phyloP scores from a whole-genome alignment of 2,797 vertebrate species.

The Enteromius trimaculatus region DNA sequence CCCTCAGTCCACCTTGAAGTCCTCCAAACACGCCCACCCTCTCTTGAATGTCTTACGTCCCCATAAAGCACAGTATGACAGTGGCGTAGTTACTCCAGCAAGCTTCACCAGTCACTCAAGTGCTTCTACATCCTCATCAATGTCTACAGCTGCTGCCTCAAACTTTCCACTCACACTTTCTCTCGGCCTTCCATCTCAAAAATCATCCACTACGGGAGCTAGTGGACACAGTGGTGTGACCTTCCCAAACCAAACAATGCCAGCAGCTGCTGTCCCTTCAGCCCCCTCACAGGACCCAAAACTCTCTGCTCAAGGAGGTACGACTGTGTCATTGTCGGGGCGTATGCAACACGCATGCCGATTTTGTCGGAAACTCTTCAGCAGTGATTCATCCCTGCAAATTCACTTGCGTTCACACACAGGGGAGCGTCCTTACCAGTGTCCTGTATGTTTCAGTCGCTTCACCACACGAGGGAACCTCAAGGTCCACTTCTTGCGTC shows the following conservation, averaged over 20 bases:
- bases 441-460: constrained; percentile 90
- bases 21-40: constrained; percentile 71
- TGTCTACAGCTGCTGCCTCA: constrained; percentile 68
- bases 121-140: constrained; percentile 66
- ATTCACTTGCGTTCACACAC: constrained; percentile 94
- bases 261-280: constrained; percentile 65
- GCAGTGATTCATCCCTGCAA: constrained; percentile 89
- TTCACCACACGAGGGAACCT: constrained; percentile 92
- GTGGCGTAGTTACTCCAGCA: constrained; percentile 60
- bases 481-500: constrained; percentile 91
- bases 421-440: constrained; percentile 90
- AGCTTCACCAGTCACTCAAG: constrained; percentile 65
- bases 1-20: constrained; percentile 70
- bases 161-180: constrained; percentile 73
- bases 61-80: constrained; percentile 73
- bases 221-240: constrained; percentile 68
- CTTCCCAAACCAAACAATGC: constrained; percentile 69
- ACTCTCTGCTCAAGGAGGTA: constrained; percentile 58
- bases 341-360: constrained; percentile 84
- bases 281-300: constrained; percentile 68
- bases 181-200: constrained; percentile 74
- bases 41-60: constrained; percentile 78
- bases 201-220: constrained; percentile 69
- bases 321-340: constrained; percentile 61
- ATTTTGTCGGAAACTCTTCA: constrained; percentile 90